A percentile compares a stretch with the other conserved stretches of the same genome.
phyloP scores from a whole-genome alignment of 53 echinoderm and acorn worm genomes.

The Glandiceps talaboti region DNA sequence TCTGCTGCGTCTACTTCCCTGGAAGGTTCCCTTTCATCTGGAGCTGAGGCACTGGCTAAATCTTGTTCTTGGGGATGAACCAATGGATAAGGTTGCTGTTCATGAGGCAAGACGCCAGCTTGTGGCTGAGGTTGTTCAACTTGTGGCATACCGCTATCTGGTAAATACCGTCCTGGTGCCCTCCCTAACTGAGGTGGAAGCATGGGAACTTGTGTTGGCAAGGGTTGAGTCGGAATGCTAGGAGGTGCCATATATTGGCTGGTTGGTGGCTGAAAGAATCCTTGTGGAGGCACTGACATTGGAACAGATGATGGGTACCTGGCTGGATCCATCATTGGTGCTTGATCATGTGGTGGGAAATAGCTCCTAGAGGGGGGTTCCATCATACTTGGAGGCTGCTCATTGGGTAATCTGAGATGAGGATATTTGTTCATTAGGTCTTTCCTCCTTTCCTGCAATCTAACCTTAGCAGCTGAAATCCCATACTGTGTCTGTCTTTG shows the following conservation, averaged over 20 bases:
- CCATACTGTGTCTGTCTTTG: constrained; percentile 33
- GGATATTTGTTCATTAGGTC: constrained; percentile 54
- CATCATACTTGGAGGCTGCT: constrained; percentile 2
- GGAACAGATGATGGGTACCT: neutral
- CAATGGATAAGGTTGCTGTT: neutral
- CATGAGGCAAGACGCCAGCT: neutral
- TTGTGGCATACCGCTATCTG: neutral
- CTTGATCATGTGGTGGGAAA: neutral
- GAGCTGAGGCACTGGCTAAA: neutral
- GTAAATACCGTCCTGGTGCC: neutral
- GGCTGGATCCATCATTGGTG: neutral
- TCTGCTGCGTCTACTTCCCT: neutral
- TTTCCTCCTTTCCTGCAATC: constrained; percentile 48
- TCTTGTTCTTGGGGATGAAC: neutral
- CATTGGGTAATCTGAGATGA: constrained; percentile 32
- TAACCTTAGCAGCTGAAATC: constrained; percentile 44
- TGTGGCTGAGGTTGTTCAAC: neutral
- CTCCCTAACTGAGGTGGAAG: neutral
- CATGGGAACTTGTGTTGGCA: neutral
- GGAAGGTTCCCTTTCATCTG: neutral
- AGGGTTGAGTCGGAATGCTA: neutral
- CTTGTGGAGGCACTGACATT: neutral
- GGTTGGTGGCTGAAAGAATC: neutral
- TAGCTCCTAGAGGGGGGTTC: neutral
- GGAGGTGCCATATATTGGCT: too few relatives aligned